Evolutionary conservation across 1,140 invertebrate genomes (phyloP), one percentile per base, ranked within the genome.

Genomic region (Pseudomyrmex gracilis): DNA sequence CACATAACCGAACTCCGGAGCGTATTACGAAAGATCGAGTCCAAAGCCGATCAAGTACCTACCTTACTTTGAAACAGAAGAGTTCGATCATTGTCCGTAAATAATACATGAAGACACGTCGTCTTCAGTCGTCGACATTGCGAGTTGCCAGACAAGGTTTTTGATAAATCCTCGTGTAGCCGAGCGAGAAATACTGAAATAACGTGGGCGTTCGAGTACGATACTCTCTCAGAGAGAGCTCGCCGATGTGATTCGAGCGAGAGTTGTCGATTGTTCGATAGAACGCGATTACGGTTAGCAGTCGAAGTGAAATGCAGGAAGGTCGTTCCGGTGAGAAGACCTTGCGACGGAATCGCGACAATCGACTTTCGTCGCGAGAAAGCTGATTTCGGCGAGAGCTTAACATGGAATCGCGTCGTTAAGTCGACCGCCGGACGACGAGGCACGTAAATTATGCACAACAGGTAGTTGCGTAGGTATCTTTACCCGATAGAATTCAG

Each of bases 401-500:
- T 71, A 87, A 86, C 84, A 45, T 60, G 77, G 53, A 76, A 60
- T 47, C 51, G 66, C 24, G 63, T 51, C 45, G 20, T 71, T 53
- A 76, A 73, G 63, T 60, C 53, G 22, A 24, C 9, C 66, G 15
- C 24, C 73, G 47, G 74, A 58, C 73, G 74, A 66, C 58, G 34
- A 47, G 67, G 34, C 61, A 43, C 45, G 51, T 84, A 78, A 51
- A 60, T 55, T 57, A 73, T 60, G 58, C 24, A 70, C 34, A 74
- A 82, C 78, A 73, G 76, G 78, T 82, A 82, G 67, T 73, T 64
- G 78, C 78, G 78, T 82, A 82, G 78, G 57, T 53, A 66, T 70
- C 53, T 77, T 64, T 45, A 47, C 17, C 57, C 64, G 82, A 47
- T 66, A 80, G 58, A 61, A 73, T 9, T 49, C 43, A 22, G 53